Conservation (phyloP, 2,113 vertebrate species). For the Erinaceus europaeus region DNA sequence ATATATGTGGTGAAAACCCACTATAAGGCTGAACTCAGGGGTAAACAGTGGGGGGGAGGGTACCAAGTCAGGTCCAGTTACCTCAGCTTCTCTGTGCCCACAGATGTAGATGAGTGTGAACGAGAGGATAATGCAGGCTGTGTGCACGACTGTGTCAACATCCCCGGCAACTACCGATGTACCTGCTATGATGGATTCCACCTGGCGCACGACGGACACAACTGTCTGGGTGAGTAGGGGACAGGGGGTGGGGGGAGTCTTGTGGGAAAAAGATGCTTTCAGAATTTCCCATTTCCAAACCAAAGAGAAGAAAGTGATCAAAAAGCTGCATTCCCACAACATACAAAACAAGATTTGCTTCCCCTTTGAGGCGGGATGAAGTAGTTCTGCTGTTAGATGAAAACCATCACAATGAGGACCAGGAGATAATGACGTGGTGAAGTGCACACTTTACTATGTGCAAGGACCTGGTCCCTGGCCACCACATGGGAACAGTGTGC, state of each 20-base stretch:
- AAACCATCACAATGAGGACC: constrained; percentile 1
- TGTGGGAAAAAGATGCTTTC: neutral
- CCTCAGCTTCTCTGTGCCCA: neutral
- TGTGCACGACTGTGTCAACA: constrained; percentile 98
- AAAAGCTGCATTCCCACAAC: neutral
- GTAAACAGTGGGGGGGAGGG: neutral
- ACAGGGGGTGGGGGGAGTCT: neutral
- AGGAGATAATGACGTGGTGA: no score
- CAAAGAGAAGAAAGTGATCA: neutral
- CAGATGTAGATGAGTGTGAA: constrained; percentile 96
- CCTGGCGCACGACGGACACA: constrained; percentile 95
- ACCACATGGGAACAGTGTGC: no score
- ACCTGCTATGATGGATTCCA: constrained; percentile 98
- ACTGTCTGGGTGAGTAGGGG: constrained; percentile 95
- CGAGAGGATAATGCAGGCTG: constrained; percentile 95
- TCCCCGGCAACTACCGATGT: constrained; percentile 97
- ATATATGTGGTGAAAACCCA: neutral
- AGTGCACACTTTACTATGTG: no score
- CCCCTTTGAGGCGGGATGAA: neutral
- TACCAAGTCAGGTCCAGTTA: neutral
- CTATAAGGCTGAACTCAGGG: neutral
- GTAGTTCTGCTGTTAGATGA: neutral
- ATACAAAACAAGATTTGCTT: neutral
- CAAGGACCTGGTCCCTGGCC: no score
- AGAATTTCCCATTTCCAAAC: neutral